A percentile compares a stretch with the other conserved stretches of the same genome.
Evolutionary conservation across 2,113 vertebrate species (phyloP).

Genomic region (Coryphaenoides rupestris): DNA sequence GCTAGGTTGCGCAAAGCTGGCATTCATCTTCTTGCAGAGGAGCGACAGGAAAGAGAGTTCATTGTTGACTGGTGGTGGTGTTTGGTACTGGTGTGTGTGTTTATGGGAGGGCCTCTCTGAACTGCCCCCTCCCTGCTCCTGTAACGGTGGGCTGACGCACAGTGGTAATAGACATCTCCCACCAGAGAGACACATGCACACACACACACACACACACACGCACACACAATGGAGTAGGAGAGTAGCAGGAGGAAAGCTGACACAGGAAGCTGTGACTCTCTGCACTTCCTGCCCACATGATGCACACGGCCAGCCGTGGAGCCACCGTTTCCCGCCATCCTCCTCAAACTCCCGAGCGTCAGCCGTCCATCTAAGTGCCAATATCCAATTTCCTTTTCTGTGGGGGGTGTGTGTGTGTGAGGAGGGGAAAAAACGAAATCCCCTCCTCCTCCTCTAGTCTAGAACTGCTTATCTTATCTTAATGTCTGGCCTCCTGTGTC

Average conservation of each 20-base stretch:
- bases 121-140: constrained; percentile 28
- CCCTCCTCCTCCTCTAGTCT: background rate
- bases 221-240: background rate
- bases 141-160: constrained; percentile 9
- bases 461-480: constrained; percentile 11
- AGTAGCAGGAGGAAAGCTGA: constrained; percentile 25
- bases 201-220: constrained; percentile 1
- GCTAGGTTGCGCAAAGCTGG: constrained; percentile 4
- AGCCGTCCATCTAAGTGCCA: constrained; percentile 5
- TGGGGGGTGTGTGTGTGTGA: too few species aligned
- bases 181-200: constrained; percentile 9
- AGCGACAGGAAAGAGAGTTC: background rate
- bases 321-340: constrained; percentile 4
- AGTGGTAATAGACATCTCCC: background rate
- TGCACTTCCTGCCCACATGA: constrained; percentile 24
- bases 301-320: too few species aligned
- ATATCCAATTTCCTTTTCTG: constrained; percentile 17
- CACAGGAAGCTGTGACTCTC: constrained; percentile 24
- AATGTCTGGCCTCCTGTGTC: constrained; percentile 5
- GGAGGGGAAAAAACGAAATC: background rate
- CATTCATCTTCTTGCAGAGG: background rate
- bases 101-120: constrained; percentile 11
- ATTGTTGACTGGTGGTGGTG: constrained; percentile 2
- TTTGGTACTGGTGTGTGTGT: constrained; percentile 3
- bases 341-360: background rate